Evolutionary conservation across 2,888 invertebrate species (phyloP), one percentile per base, ranked within the genome.

Genomic region (Dermolepida albohirtum): DNA sequence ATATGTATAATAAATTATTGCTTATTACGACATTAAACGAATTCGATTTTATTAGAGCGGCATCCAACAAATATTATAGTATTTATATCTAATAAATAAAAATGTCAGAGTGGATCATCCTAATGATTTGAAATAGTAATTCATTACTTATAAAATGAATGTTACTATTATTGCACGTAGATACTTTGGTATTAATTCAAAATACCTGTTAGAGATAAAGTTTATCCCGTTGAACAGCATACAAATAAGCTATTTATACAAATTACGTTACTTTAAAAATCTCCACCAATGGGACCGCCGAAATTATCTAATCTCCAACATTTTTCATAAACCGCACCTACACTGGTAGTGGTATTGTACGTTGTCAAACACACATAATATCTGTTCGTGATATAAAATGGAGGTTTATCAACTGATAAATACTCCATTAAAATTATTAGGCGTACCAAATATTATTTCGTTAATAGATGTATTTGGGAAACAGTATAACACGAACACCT

Each of bases 291-390:
- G 47, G 27, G 16, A 47, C 34, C 47, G 39, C 39, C 14, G 16
- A 29, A 47, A 34, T 34, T 62, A 62, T 62, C 59, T 62, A 62
- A 62, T 62, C 59, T 62, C 49, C 17, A 47, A 16, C 12, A 62
- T 34, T 62, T 62, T 44, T 47, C 34, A 34, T 62, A 62, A 62
- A 34, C 47, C 49, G 47, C 59, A 62, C 59, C 34, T 34, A 34
- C 34, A 34, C 43, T 11, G 27, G 43, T 44, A 44, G 29, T 44
- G 22, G 22, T 22, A 22, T 22, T 34, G 34, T 47, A 16, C 16
- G 47, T 47, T 57, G 43, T 57, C 43, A 57, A 57, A 29, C 47
- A 62, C 47, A 62, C 59, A 47, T 47, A 34, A 29, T 49, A 34
- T 49, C 47, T 10, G 34, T 12, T 34, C 47, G 27, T 62, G 47